phyloP scores from a whole-genome alignment of 2,888 invertebrate species.

The Drosophila borealis region DNA sequence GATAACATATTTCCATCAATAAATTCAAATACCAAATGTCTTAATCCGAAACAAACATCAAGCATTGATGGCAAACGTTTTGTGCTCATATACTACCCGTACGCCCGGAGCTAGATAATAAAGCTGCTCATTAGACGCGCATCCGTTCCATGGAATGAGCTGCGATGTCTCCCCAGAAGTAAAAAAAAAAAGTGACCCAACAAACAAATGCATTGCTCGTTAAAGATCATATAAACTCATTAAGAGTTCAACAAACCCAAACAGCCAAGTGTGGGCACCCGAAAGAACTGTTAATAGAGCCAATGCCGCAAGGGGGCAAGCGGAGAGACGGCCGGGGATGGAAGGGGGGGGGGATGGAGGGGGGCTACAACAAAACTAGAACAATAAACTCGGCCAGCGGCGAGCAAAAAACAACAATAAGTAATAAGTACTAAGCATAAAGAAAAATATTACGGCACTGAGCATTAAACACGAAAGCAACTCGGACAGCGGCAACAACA shows the following conservation, averaged over 20 bases:
- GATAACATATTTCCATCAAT: not conserved
- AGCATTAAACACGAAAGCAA: slow-evolving; percentile 62
- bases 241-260: slow-evolving; percentile 73
- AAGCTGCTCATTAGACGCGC: slow-evolving; percentile 29
- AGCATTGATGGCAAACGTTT: slow-evolving; percentile 11
- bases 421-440: slow-evolving; percentile 61
- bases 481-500: slow-evolving; percentile 25
- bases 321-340: not conserved
- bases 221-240: slow-evolving; percentile 72
- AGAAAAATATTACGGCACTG: slow-evolving; percentile 72
- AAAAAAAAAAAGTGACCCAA: slow-evolving; percentile 1
- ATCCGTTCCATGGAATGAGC: slow-evolving; percentile 13
- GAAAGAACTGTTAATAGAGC: slow-evolving; percentile 64
- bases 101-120: slow-evolving; percentile 12
- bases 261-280: slow-evolving; percentile 33
- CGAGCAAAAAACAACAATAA: slow-evolving; percentile 30
- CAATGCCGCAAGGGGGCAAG: not conserved
- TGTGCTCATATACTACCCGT: not conserved
- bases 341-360: not conserved
- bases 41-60: slow-evolving; percentile 1
- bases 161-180: slow-evolving; percentile 10
- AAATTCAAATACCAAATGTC: not conserved
- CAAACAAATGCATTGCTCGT: slow-evolving; percentile 41
- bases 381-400: slow-evolving; percentile 72
- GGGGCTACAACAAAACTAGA: slow-evolving; percentile 49